phyloP scores from a whole-genome alignment of 2,888 invertebrate species.

The Acleris laterana region DNA sequence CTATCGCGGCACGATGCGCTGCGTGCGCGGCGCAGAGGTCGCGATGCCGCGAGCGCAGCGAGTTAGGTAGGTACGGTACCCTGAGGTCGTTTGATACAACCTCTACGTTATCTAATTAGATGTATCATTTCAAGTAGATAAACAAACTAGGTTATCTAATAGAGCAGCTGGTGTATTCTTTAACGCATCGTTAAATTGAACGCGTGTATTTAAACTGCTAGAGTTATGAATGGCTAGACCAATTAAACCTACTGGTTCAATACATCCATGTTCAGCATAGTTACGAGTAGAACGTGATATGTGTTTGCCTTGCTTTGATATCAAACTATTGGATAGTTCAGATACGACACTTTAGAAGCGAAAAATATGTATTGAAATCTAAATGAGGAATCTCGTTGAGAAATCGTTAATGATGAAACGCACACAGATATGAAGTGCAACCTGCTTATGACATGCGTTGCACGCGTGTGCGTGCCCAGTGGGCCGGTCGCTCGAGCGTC shows the following conservation, averaged over 20 bases:
- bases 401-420: not conserved
- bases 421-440: not conserved
- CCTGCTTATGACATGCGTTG: conserved; percentile 24
- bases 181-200: too few relatives aligned
- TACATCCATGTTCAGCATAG: too few relatives aligned
- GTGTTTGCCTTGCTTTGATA: too few relatives aligned
- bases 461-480: conserved; percentile 18
- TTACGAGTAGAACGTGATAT: too few relatives aligned
- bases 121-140: not conserved
- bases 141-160: too few relatives aligned
- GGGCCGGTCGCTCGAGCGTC: conserved; percentile 12
- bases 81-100: conserved; percentile 25
- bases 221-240: too few relatives aligned
- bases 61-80: conserved; percentile 41
- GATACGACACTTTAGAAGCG: too few relatives aligned
- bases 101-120: conserved; percentile 9
- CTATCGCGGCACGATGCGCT: conserved; percentile 60
- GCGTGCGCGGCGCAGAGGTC: conserved; percentile 64
- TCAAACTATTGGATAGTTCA: too few relatives aligned
- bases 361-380: not conserved
- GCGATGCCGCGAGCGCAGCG: conserved; percentile 49
- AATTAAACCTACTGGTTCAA: too few relatives aligned
- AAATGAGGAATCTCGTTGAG: not conserved
- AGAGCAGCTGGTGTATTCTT: too few relatives aligned
- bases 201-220: too few relatives aligned